Evolutionary conservation across 2,113 vertebrate species (phyloP), one percentile per base, ranked within the genome.

Genomic region (Thalassoma bifasciatum): DNA sequence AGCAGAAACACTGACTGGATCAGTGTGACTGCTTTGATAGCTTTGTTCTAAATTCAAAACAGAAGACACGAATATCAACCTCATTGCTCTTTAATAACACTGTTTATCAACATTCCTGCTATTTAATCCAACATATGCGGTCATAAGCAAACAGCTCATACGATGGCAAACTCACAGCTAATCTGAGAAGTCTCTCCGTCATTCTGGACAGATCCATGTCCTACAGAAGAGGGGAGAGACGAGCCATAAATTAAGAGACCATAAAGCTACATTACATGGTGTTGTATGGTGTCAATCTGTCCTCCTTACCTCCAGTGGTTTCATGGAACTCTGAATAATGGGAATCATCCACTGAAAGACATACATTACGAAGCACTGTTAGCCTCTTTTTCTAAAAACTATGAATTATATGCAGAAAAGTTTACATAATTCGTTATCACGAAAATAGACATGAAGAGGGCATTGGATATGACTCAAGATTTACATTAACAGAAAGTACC

Each of bases 121-220:
- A 30, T 49, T 30, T 30, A 30, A 30, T 3, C 30, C 10, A 49
- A 47, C 9, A 1, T 47, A 14, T 47, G 24, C n/a, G 12, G n/a
- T 37, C 30, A 24, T 58, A 3, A 50, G 16, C 24, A 14, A 12
- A 22, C 7, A 51, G 34, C 13, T 21, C 19, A 10, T 40, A 26
- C 17, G 14, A 26, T 10, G 11, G 44, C 3, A 44, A 30, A 50
- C 95, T 95, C 80, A 98, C 97, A 10, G 97, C 96, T 68, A 98
- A 87, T 84, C 96, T 95, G 37, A 98, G 91, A 36, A 98, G 95
- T 36, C 95, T 95, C 85, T 98, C 97, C 0, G 94, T 86, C 86
- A 98, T 96, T 44, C 95, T 93, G 24, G 95, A 96, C n/a, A 95
- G 93, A 84, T 98, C 95, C 97, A 98, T 98, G 64, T 96, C 96